phyloP scores from a whole-genome alignment of 2,888 invertebrate species.

The Brenthis hecate region DNA sequence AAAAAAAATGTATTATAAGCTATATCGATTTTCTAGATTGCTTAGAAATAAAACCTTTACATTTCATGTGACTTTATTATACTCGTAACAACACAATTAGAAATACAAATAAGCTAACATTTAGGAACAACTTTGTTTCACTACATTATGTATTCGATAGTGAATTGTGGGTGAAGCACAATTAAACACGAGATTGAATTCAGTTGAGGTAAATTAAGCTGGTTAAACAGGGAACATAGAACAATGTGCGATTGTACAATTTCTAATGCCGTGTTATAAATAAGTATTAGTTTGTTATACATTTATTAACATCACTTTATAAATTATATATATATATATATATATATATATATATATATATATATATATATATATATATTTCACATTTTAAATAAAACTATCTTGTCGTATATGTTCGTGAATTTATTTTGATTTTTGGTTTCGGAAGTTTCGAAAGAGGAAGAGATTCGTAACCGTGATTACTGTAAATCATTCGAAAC shows the following conservation, averaged over 20 bases:
- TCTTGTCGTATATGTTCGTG: too few species aligned
- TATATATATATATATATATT: too few species aligned
- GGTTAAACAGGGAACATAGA: constrained; percentile 25
- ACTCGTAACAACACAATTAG: background rate
- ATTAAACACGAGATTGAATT: constrained; percentile 37
- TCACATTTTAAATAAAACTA: too few species aligned
- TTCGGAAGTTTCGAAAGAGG: too few species aligned
- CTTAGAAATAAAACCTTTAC: too few species aligned
- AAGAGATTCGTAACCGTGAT: too few species aligned
- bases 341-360: too few species aligned
- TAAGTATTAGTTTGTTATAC: background rate
- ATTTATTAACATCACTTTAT: background rate
- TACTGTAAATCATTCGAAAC: too few species aligned
- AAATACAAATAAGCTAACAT: constrained; percentile 12
- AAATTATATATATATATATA: background rate
- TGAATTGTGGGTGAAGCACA: constrained; percentile 36
- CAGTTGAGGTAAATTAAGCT: constrained; percentile 34
- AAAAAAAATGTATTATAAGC: too few species aligned
- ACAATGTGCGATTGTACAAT: background rate
- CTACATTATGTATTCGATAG: constrained; percentile 29
- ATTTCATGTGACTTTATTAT: background rate
- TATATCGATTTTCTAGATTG: too few species aligned
- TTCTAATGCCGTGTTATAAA: background rate
- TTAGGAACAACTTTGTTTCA: constrained; percentile 18
- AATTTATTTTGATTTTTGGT: too few species aligned